Evolutionary conservation across 1,140 invertebrate species (phyloP), one percentile per base, ranked within the genome.

Genomic region (Zaprionus ghesquierei): DNA sequence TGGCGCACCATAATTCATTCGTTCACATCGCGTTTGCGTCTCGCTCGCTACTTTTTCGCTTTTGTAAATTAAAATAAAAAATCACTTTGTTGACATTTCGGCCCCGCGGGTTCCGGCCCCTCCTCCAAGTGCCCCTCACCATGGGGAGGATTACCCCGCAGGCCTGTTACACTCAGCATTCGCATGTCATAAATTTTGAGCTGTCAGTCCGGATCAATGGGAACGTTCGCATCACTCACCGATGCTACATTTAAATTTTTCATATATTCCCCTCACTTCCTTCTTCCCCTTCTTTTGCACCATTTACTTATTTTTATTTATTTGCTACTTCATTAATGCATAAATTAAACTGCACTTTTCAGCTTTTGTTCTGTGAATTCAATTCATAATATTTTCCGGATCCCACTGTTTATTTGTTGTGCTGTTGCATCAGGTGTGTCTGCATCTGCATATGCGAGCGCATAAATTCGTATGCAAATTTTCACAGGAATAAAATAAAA

Each of bases 31-130:
- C 72, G 68, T 79, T 62, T 64, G 53, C 44, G 70, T 49, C 59
- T 64, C 55, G 74, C 62, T 75, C 33, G n/a, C 31, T 18, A 9
- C 12, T 54, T 65, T 54, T 56, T 77, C 50, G 41, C 29, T 69
- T 80, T 73, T 56, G 62, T 77, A 74, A 66, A 87, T 73, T 82
- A 77, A 75, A 79, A 89, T 84, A 89, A 84, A 87, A 71, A 89
- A 77, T 78, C 78, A 81, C 81, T 85, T 86, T 78, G 81, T 74
- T 79, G 81, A 85, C 81, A 84, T 66, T 64, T 68, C 15, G 68
- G 75, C 64, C 54, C 35, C 41, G 70, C n/a, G n/a, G n/a, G n/a
- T n/a, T n/a, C n/a, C n/a, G 50, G 49, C 46, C n/a, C n/a, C n/a
- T n/a, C n/a, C n/a, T n/a, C n/a, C 25, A 46, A 29, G n/a, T 12